Conservation (phyloP, 2,797 vertebrate species). For the Cryptoprocta ferox region DNA sequence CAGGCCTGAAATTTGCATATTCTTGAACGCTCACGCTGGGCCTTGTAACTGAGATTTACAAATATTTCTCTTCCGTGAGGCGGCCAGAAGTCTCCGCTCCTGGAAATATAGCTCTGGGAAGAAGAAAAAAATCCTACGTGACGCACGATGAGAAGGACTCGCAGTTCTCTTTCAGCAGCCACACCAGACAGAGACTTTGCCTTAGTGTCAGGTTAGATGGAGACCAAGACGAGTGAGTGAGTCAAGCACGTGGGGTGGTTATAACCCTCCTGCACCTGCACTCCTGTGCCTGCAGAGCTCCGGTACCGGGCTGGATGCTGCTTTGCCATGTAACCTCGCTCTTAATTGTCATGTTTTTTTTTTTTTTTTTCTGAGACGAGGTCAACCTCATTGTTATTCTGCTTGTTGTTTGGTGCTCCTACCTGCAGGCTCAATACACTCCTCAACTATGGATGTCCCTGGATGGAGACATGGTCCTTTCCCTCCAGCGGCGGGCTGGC, state of each 20-base stretch:
- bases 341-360: slow-evolving; percentile 79
- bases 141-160: background rate
- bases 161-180: slow-evolving; percentile 22
- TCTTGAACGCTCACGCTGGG: slow-evolving; percentile 69
- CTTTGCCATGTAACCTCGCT: slow-evolving; percentile 51
- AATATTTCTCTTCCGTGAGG: slow-evolving; percentile 46
- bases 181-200: background rate
- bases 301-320: slow-evolving; percentile 52
- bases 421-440: slow-evolving; percentile 51
- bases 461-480: background rate
- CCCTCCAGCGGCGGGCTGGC: background rate
- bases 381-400: slow-evolving; percentile 73
- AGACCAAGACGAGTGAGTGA: slow-evolving; percentile 56
- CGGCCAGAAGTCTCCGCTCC: background rate
- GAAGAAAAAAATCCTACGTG: background rate
- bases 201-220: background rate
- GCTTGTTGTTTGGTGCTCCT: slow-evolving; percentile 51
- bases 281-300: slow-evolving; percentile 13
- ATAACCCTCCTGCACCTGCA: slow-evolving; percentile 59
- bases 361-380: slow-evolving; percentile 74
- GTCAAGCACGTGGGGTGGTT: slow-evolving; percentile 60
- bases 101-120: background rate
- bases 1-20: slow-evolving; percentile 64
- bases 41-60: slow-evolving; percentile 75
- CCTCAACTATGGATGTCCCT: background rate